Percentiles rank a stretch among this genome's conserved stretches.
Evolutionary conservation across 2,888 invertebrate species (phyloP).

Genomic region (Campoletis raptor): DNA sequence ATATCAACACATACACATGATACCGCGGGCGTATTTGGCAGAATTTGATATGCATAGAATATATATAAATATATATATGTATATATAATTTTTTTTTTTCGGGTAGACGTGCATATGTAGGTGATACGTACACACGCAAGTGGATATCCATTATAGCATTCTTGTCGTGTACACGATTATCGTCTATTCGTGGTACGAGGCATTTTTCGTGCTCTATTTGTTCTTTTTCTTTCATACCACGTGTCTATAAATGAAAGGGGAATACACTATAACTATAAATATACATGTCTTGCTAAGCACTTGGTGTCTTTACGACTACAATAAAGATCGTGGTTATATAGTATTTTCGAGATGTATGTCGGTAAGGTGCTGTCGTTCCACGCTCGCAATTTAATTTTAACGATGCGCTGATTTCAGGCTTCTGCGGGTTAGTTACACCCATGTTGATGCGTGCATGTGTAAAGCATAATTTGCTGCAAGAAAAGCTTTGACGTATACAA

Average conservation of each 20-base stretch:
- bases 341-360: conserved; percentile 20
- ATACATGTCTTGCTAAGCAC: background rate
- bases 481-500: background rate
- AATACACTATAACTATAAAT: conserved; percentile 9
- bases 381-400: conserved; percentile 64
- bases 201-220: conserved; percentile 26
- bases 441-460: background rate
- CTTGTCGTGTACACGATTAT: conserved; percentile 29
- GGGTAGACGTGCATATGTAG: background rate
- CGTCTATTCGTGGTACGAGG: conserved; percentile 21
- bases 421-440: conserved; percentile 26
- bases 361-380: conserved; percentile 22
- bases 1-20: background rate
- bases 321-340: conserved; percentile 49
- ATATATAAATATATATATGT: background rate
- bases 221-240: conserved; percentile 17
- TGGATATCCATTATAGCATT: conserved; percentile 39
- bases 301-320: conserved; percentile 46
- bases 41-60: background rate
- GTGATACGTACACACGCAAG: background rate
- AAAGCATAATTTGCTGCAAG: background rate
- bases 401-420: conserved; percentile 62
- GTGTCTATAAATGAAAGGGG: conserved; percentile 10
- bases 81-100: background rate
- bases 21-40: background rate